Evolutionary conservation across 1,140 invertebrate species (phyloP).

Genomic region (Drosophila ananassae): DNA sequence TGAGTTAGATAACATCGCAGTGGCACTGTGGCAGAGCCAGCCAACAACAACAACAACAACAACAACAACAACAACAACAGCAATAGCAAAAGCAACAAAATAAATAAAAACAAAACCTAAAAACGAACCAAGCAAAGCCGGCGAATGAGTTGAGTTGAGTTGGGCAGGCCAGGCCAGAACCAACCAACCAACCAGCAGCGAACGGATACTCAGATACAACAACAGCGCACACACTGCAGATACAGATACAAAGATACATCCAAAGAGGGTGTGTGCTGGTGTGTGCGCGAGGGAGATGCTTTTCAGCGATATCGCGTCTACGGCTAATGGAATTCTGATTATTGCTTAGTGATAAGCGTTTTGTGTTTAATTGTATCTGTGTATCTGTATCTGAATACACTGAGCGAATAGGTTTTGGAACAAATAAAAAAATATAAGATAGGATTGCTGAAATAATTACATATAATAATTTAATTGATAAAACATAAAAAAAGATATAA

Average conservation of each 20-base stretch:
- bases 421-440: too few relatives aligned
- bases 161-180: constrained; percentile 17
- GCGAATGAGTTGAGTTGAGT: constrained; percentile 1
- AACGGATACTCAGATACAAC: constrained; percentile 62
- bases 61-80: constrained; percentile 5
- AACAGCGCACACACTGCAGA: constrained; percentile 49
- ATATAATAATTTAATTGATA: too few relatives aligned
- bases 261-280: constrained; percentile 35
- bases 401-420: constrained; percentile 20
- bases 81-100: constrained; percentile 12
- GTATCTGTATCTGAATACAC: constrained; percentile 75
- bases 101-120: constrained; percentile 19
- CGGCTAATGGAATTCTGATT: constrained; percentile 84
- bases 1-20: constrained; percentile 82
- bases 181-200: constrained; percentile 55
- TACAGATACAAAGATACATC: constrained; percentile 70
- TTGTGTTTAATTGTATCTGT: constrained; percentile 84
- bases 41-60: constrained; percentile 5
- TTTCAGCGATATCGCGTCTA: constrained; percentile 81
- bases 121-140: constrained; percentile 27
- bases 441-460: too few relatives aligned
- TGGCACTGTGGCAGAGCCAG: constrained; percentile 1
- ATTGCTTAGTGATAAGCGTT: constrained; percentile 84
- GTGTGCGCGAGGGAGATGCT: constrained; percentile 74
- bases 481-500: too few relatives aligned